A percentile compares a stretch with the other conserved stretches of the same genome.
Conservation (phyloP, 2,888 invertebrate genomes). For the Noctua fimbriata region DNA sequence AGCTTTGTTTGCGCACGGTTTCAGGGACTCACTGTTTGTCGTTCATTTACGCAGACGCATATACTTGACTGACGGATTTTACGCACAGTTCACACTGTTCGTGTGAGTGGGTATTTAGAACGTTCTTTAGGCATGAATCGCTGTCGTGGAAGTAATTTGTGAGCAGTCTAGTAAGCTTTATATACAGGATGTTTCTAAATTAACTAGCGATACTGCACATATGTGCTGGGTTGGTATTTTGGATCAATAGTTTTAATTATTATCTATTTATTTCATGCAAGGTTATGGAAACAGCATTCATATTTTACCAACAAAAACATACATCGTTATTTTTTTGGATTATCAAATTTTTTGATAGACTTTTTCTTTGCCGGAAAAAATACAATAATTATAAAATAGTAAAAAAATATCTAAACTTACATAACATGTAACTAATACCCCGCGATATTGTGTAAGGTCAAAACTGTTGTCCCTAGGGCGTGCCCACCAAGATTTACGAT, state of each 20-base stretch:
- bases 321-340: background rate
- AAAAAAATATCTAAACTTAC: conserved; percentile 20
- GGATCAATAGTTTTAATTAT: background rate
- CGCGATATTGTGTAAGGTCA: conserved; percentile 67
- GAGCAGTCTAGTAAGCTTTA: conserved; percentile 6
- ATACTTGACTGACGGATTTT: conserved; percentile 52
- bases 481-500: conserved; percentile 68
- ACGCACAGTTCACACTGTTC: conserved; percentile 35
- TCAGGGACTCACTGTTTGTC: conserved; percentile 58
- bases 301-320: background rate
- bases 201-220: background rate
- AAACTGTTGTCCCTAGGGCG: conserved; percentile 64
- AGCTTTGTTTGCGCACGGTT: conserved; percentile 62
- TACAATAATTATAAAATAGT: conserved; percentile 8
- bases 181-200: background rate
- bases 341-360: too few relatives aligned
- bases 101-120: conserved; percentile 21
- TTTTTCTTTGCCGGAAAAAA: background rate
- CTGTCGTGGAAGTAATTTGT: conserved; percentile 3
- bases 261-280: background rate
- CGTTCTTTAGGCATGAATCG: conserved; percentile 4
- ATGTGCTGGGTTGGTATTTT: background rate
- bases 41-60: conserved; percentile 60
- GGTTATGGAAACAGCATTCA: background rate
- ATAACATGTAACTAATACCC: conserved; percentile 62